These are phyloP conservation scores for Myiozetetes cayanensis DNA, from an alignment of 2,113 vertebrate genomes.

Conservation along the genomic window DNA sequence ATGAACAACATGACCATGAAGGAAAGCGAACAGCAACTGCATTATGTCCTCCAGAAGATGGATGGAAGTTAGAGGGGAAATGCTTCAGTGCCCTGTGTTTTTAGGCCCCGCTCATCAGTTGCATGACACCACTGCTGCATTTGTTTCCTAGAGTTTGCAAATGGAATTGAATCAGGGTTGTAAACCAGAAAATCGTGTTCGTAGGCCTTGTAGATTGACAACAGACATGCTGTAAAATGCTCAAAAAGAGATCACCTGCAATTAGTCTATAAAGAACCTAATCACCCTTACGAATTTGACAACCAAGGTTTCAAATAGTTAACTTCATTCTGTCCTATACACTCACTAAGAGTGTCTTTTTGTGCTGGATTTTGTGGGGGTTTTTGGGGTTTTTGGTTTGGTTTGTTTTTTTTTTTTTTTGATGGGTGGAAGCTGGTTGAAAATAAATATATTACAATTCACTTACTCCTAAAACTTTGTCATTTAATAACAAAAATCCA, in stretches of 20 bases:
- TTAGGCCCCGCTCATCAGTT: not conserved
- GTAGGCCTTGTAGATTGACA: not conserved
- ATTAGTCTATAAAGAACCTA: not conserved
- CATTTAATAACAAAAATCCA: not conserved
- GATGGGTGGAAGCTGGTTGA: not conserved
- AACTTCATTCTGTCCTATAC: not conserved
- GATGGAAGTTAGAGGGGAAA: not conserved
- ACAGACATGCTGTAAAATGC: not conserved
- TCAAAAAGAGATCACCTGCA: not conserved
- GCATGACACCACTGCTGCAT: not conserved
- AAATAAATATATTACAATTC: not conserved
- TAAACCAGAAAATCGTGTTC: not conserved
- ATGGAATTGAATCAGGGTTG: not conserved
- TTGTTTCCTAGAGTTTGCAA: not conserved
- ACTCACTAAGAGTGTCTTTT: not conserved
- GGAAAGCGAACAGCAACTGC: not conserved
- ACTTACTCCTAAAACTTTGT: not conserved
- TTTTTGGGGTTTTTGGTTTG: not conserved
- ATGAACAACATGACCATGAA: not conserved
- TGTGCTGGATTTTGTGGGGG: not conserved
- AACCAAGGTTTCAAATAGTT: not conserved
- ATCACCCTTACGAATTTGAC: not conserved
- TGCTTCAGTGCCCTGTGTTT: not conserved
- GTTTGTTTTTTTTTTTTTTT: not conserved
- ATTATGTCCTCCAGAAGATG: constrained; percentile 4